A percentile compares a stretch with the other conserved stretches of the same genome.
Evolutionary conservation across 2,888 invertebrate genomes (phyloP).

Genomic region (Petrophora chlorosata): DNA sequence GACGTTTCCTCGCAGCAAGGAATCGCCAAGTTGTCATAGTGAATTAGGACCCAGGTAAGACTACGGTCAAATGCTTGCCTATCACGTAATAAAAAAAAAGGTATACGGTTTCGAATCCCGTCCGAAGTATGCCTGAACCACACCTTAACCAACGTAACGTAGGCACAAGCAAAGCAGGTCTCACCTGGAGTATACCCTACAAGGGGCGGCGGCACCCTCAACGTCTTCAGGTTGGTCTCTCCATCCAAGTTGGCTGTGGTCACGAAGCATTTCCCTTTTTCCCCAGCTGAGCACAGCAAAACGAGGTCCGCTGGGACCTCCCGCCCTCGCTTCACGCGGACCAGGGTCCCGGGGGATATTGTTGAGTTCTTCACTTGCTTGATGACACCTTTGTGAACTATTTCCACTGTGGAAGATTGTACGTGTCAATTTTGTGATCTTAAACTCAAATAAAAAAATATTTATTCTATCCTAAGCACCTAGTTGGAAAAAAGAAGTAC

Average conservation of each 20-base stretch:
- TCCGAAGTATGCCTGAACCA: too few relatives aligned
- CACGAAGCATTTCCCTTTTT: slow-evolving; percentile 88
- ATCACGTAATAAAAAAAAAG: too few relatives aligned
- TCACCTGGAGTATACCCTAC: slow-evolving; percentile 72
- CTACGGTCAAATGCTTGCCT: too few relatives aligned
- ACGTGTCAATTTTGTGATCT: not conserved
- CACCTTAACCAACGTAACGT: too few relatives aligned
- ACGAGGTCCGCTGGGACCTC: slow-evolving; percentile 93
- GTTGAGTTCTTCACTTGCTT: slow-evolving; percentile 81
- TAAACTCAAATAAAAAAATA: not conserved
- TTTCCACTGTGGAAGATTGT: slow-evolving; percentile 71
- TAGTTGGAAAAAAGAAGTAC: too few relatives aligned
- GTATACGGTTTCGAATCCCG: too few relatives aligned
- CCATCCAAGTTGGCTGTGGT: slow-evolving; percentile 95
- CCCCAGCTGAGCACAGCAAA: slow-evolving; percentile 87
- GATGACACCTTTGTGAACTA: slow-evolving; percentile 80
- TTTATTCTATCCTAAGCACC: too few relatives aligned
- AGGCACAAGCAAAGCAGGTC: too few relatives aligned
- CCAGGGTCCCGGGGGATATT: slow-evolving; percentile 90
- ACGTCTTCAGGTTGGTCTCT: slow-evolving; percentile 89
- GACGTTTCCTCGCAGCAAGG: too few relatives aligned
- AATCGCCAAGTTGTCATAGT: too few relatives aligned
- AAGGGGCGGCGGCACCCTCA: slow-evolving; percentile 72
- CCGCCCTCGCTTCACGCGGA: slow-evolving; percentile 87
- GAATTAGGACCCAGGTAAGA: too few relatives aligned